Conservation (phyloP, 2,888 invertebrate species). For the Argyra leucocephala region DNA sequence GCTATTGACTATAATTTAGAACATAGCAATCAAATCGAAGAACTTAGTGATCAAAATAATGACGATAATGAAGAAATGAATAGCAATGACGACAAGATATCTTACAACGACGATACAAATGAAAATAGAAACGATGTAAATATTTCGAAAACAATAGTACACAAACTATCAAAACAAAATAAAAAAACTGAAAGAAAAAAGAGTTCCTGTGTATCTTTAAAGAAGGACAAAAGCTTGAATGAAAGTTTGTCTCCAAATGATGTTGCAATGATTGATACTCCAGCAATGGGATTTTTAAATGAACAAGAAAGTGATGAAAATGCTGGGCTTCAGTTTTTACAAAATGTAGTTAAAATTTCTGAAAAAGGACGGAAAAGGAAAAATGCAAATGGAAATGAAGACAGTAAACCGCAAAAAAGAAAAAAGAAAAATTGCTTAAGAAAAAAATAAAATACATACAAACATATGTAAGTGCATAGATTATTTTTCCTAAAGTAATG, state of each 20-base stretch:
- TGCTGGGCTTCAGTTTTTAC: constrained; percentile 15
- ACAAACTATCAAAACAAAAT: no score
- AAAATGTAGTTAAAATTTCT: constrained; percentile 19
- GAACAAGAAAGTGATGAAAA: constrained; percentile 15
- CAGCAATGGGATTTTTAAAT: not conserved
- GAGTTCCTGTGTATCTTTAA: no score
- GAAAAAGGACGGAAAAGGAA: constrained; percentile 17
- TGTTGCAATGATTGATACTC: not conserved
- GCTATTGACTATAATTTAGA: constrained; percentile 45
- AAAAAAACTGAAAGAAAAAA: no score
- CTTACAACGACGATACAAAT: not conserved
- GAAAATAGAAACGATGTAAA: not conserved
- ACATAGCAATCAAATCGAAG: constrained; percentile 31
- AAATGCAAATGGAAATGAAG: not conserved
- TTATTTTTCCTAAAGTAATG: no score
- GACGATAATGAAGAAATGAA: not conserved
- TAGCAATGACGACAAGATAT: not conserved
- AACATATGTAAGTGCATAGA: no score
- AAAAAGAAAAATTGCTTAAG: no score
- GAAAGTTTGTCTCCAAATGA: not conserved
- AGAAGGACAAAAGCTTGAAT: not conserved
- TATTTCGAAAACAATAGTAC: no score
- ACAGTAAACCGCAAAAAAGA: no score
- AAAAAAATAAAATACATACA: no score
- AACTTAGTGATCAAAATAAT: constrained; percentile 5